Base-by-base conservation (phyloP, 2,113 vertebrate genomes). In the Chloropsis hardwickii region DNA sequence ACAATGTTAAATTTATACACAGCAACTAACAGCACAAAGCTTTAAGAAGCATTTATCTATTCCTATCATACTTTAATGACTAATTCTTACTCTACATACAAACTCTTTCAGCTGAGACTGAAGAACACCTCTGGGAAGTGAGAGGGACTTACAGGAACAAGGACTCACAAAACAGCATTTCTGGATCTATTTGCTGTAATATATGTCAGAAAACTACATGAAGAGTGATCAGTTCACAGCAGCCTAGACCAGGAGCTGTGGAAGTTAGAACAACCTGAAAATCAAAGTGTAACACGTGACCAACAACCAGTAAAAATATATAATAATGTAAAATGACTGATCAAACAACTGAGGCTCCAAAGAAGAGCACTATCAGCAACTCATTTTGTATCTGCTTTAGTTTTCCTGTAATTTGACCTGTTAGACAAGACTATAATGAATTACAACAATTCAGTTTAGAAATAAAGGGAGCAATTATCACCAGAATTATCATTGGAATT, bases 381-480 rank as follows among this genome's bases (percentile, higher is more conserved):
- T 81, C 54, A 14, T 65, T 88, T 62, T 37, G 5, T 86, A n/a
- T 73, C 85, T 94, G 81, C 70, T 88, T 82, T 82, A 40, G 60
- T 62, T 90, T 83, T 86, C 76, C 53, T 44, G 74, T 80, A 47
- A 82, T 92, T 57, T 66, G 93, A 82, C 81, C 84, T 7, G 1
- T 54, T 80, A 80, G 81, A 86, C 87, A 56, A 88, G 90, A n/a
- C 42, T 35, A 2, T 72, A 66, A 92, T 90, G 91, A 95, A 85
- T 79, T 95, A 60, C 42, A 89, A 79, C 73, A 58, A 61, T 53
- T 53, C 77, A 7, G 61, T 81, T 91, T 65, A 90, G 87, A 85
- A 87, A 90, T 61, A 88, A 95, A 95, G 66, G 50, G 58, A 77
- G 58, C 42, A 88, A 95, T 96, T 95, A 95, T 92, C 65, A 89